Evolutionary conservation across 2,888 invertebrate species (phyloP), one percentile per base, ranked within the genome.

Genomic region (Lordiphosa andalusiaca): DNA sequence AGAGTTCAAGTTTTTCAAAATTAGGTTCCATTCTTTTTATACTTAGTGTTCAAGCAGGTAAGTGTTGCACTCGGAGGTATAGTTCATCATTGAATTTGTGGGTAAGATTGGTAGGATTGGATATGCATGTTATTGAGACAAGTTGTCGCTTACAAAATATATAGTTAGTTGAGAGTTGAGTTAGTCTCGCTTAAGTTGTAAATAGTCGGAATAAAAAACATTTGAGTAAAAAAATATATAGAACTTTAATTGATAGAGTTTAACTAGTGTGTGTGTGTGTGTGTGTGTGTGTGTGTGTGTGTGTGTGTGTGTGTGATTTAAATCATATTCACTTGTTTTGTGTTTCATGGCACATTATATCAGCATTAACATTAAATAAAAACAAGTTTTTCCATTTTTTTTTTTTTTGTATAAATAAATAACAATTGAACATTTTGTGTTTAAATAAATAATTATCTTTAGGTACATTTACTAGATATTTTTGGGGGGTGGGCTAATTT

Each of bases 401-500:
- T 30, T 30, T 30, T 30, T 23, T 23, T 1, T 9, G 3, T 30
- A 30, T 30, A 30, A 30, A 30, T 30, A 30, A 30, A 30, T 30
- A 30, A 30, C 30, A 30, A 30, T 30, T 9, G 30, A 30, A 30
- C 30, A 30, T 39, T 39, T 21, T 39, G 16, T 30, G 30, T 33
- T 42, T 39, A 37, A 16, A 21, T 58, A 49, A 25, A 51, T 64
- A 35, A 47, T 30, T 53, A 30, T 47, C 37, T 56, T 60, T 42
- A 44, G 47, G 50, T 61, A 49, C 46, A 48, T 50, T 51, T 36
- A 40, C 38, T 50, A 30, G 33, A 41, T 39, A 13, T 48, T 41
- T 46, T 70, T 57, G 48, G 30, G 30, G 66, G 81, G 69, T 73
- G 73, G 71, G 78, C 49, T 76, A 54, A 68, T 56, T 73, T 82